These are phyloP conservation scores for Perognathus longimembris DNA, from an alignment of 2,113 vertebrate species.

Conservation along the genomic window DNA sequence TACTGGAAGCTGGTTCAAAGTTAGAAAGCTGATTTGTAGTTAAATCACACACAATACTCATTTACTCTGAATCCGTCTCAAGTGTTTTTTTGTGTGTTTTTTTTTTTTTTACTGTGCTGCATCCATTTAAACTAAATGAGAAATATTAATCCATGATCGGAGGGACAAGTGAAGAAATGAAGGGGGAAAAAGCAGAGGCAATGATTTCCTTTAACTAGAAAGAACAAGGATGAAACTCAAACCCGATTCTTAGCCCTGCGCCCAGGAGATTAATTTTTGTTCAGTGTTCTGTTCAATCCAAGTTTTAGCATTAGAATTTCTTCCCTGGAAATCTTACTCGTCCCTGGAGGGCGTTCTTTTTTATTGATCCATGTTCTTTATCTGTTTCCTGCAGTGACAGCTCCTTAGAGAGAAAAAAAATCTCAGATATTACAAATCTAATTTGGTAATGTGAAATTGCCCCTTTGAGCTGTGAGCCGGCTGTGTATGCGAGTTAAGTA, in stretches of 20 bases:
- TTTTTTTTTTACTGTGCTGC: not conserved
- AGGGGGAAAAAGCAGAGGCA: not conserved
- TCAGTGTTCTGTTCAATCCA: not conserved
- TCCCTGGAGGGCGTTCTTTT: constrained; percentile 35
- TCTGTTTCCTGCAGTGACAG: constrained; percentile 58
- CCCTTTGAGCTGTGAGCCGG: constrained; percentile 12
- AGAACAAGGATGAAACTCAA: not conserved
- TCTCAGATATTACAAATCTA: constrained; percentile 57
- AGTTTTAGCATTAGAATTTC: constrained; percentile 43
- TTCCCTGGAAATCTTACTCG: constrained; percentile 38
- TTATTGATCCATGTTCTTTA: constrained; percentile 60
- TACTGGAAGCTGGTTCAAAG: constrained; percentile 4
- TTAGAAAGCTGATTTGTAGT: not conserved
- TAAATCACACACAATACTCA: constrained; percentile 21
- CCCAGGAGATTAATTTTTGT: not conserved
- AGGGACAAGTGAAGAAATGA: not conserved
- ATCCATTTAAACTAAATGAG: not conserved
- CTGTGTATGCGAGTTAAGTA: not conserved
- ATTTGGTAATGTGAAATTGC: constrained; percentile 43
- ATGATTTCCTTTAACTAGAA: not conserved
- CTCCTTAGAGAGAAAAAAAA: constrained; percentile 29
- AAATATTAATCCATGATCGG: not conserved
- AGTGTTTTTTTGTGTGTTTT: too few relatives aligned
- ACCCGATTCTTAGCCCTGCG: not conserved
- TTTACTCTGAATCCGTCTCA: not conserved